Evolutionary conservation across 1,140 invertebrate species (phyloP), one percentile per base, ranked within the genome.

Genomic region (Drosophila jambulina): DNA sequence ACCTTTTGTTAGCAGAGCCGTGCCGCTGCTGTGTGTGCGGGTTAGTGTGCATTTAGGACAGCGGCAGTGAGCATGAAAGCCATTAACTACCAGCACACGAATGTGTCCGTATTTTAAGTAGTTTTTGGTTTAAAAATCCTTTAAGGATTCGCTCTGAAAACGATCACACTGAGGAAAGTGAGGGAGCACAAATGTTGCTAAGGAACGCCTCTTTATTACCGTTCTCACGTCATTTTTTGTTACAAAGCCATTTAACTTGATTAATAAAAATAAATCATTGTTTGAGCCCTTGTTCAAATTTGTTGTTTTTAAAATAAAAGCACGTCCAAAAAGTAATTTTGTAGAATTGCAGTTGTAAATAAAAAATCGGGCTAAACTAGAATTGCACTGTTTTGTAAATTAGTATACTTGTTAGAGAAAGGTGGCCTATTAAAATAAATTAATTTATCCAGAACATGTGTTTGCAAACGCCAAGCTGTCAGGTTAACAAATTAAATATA

Each of bases 41-140:
- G 38, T 12, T 59, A 70, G 59, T 82, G 42, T 83, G 49, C 76
- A 80, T 83, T 88, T 77, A 67, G 84, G 54, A 67, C 68, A 62
- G 75, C n/a, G 49, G 49, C 70, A 83, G 83, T 87, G 63, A 83
- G 84, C 83, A 84, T 78, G 56, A 81, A 84, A 81, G 77, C 59
- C 78, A 78, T 90, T 80, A 78, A 64, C 64, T 46, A 62, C 64
- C 63, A 45, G 67, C 57, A 46, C 40, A 64, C 65, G 10, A 46
- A 38, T 57, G 34, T 38, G 56, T 19, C 27, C 45, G 27, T 54
- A 56, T 23, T 57, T 77, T 25, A 49, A 62, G 45, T 43, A 70
- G 57, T 51, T 43, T 29, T 29, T 13, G 34, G 38, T 21, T 58
- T 32, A 27, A 57, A 48, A 64, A 38, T 10, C 32, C 38, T 57